phyloP scores from a whole-genome alignment of 2,113 vertebrate species.

The Pseudonaja textilis region DNA sequence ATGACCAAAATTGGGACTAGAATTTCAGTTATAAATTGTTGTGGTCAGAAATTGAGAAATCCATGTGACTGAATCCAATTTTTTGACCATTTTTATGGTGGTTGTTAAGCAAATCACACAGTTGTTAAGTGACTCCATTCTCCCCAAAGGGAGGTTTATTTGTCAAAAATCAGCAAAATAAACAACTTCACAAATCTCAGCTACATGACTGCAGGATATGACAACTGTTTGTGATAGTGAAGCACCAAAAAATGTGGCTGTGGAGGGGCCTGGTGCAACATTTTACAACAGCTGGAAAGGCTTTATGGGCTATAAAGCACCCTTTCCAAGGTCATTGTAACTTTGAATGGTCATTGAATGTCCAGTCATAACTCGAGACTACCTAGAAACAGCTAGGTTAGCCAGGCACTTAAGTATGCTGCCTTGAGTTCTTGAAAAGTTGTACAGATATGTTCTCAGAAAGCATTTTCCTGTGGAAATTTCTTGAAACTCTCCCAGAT shows the following conservation, averaged over 20 bases:
- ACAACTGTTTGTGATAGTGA: neutral
- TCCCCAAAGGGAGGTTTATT: neutral
- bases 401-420: neutral
- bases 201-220: neutral
- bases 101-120: neutral
- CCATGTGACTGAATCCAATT: neutral
- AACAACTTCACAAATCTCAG: neutral
- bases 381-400: neutral
- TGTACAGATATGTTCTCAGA: neutral
- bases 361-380: neutral
- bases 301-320: neutral
- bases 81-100: neutral
- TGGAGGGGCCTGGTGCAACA: neutral
- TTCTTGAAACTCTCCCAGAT: neutral
- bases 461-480: neutral
- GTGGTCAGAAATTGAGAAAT: neutral
- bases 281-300: neutral
- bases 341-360: neutral
- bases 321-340: neutral
- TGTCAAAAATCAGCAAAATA: neutral
- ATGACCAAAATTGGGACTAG: neutral
- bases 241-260: neutral
- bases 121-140: neutral
- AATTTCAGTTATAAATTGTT: neutral
- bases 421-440: neutral